Base-by-base conservation (phyloP, 2,888 invertebrate genomes). In the Escarpia spicata region DNA sequence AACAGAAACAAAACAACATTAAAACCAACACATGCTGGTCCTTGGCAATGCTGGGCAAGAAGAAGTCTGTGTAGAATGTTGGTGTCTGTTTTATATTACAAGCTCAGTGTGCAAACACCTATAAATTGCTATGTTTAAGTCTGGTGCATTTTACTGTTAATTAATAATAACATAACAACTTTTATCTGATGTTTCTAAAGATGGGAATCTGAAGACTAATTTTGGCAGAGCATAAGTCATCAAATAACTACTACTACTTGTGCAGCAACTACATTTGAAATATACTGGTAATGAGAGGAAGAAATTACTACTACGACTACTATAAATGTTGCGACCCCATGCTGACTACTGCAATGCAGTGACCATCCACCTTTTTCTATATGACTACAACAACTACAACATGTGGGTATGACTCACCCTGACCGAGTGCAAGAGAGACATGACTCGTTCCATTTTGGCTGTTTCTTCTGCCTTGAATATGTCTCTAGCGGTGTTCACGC, bases 381-480 rank as follows among this genome's bases (percentile, higher is more conserved):
- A 75, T 26, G 26, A 75, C 75, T 26, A 75, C 75, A 75, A 75
- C 75, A 75, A 75, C 75, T 75, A 75, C 75, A 75, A 75, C 75
- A 75, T 26, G 4, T 6, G 75, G 19, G 6, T 6, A 75, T 26
- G 6, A 75, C 75, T 75, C 75, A 75, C 75, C 19, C 6, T 75
- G n/a, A 75, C 75, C 26, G 75, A 75, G n/a, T 75, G 75, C 6
- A 75, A 75, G n/a, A 75, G 75, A 75, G 75, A 75, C 75, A 75
- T 75, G 26, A 75, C 75, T 75, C 75, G 19, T 19, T 75, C 75
- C 75, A 75, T 75, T 26, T 75, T 75, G 3, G 75, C 75, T 26
- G 75, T 75, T 75, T 75, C 75, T 75, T 75, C 75, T 75, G 75
- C 75, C n/a, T 75, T 75, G 75, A 75, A 75, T 26, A 75, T 75